Base-by-base conservation (phyloP, 2,113 vertebrate genomes). In the Prinia subflava region DNA sequence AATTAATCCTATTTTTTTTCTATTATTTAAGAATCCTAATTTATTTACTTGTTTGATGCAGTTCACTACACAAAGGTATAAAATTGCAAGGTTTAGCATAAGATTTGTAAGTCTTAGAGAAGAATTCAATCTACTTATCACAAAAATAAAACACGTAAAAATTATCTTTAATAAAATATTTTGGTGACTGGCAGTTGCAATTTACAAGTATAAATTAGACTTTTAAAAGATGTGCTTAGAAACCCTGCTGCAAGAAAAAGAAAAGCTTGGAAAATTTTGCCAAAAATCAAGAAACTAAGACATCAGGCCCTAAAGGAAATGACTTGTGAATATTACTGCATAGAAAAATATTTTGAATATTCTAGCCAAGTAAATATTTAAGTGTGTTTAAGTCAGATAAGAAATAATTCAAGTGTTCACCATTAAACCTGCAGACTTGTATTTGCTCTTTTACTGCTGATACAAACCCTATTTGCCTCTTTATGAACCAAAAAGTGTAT, bases 1-100 rank as follows among this genome's bases (percentile, higher is more conserved):
- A 96, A 88, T 96, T 92, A 95, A 87, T 95, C n/a, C 60, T 94
- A 68, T 50, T 80, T 84, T 65, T 93, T 68, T 89, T 71, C 24
- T 75, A 17, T 39, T 69, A 35, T 69, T 93, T 73, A 57, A 55
- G 88, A 79, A 62, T 53, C 13, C 50, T 83, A 31, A 78, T 59
- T 27, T 60, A 73, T 47, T 89, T 83, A 19, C 31, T 78, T 46
- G 13, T 69, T 91, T 74, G 50, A 81, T 7, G 2, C 30, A 77
- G 70, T 53, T 91, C 13, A 69, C 53, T 68, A 83, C 18, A 89
- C 15, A 39, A 67, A 71, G 16, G 39, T 82, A 55, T 4, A 90
- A 57, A 74, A 79, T 11, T 6, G 69, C 3, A 33, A 60, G 16
- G 17, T 44, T 56, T 50, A n/a, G 50, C 71, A 56, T 60, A 87